phyloP scores from a whole-genome alignment of 2,113 vertebrate genomes.

The Tragelaphus imberbis region DNA sequence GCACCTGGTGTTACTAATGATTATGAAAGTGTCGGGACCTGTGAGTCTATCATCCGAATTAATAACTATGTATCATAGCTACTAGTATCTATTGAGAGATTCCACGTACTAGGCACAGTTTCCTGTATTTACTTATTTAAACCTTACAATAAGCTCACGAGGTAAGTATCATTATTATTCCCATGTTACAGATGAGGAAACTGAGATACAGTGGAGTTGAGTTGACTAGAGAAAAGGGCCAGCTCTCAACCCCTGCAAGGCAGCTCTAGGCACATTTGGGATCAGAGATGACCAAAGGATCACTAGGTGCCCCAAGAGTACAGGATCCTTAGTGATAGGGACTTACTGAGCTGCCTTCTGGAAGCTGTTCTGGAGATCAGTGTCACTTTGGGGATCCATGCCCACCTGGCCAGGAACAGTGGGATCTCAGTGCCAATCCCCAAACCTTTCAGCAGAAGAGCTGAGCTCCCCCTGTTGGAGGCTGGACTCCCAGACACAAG shows the following conservation, averaged over 20 bases:
- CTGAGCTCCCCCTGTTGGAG: not conserved
- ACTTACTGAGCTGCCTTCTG: not conserved
- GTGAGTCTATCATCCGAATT: not conserved
- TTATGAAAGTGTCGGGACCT: not conserved
- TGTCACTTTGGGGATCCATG: not conserved
- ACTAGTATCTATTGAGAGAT: not conserved
- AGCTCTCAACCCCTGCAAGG: not conserved
- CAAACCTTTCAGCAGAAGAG: not conserved
- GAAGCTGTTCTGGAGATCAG: not conserved
- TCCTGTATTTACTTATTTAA: not conserved
- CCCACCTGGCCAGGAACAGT: fast-evolving
- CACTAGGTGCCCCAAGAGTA: not conserved
- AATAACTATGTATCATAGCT: not conserved
- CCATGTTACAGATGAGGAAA: not conserved
- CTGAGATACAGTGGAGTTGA: not conserved
- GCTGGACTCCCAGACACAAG: not conserved
- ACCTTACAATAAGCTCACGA: not conserved
- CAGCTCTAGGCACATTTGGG: not conserved
- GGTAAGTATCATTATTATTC: not conserved
- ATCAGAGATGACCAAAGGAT: not conserved
- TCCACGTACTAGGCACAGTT: not conserved
- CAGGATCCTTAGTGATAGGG: not conserved
- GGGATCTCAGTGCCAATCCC: not conserved
- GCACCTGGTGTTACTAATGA: not conserved
- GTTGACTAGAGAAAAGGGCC: not conserved